Evolutionary conservation across 2,888 invertebrate species (phyloP), one percentile per base, ranked within the genome.

Genomic region (Sclerodermus sp.): DNA sequence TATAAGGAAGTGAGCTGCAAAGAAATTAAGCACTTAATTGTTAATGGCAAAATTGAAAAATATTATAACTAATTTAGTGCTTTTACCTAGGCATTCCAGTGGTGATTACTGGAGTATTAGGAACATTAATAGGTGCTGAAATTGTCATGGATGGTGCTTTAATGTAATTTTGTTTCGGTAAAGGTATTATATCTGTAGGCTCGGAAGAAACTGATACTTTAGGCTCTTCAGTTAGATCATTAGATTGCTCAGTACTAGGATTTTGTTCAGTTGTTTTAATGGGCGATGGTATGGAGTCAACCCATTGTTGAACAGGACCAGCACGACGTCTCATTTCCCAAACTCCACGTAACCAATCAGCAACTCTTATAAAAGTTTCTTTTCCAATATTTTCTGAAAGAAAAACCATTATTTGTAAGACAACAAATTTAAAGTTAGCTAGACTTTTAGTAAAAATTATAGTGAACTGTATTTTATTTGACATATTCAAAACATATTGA

Each of bases 231-330:
- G 31, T 40, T 1, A 42, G 37, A 9, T 48, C 38, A 38, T 34
- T 34, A 34, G 45, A 54, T 42, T 53, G 57, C n/a, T 57, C 52
- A 4, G n/a, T 12, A n/a, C 10, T 13, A 3, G 4, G 34, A 34
- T 8, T 12, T 8, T 4, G 4, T 8, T 8, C 13, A 14, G 54
- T 46, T 13, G 68, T 55, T 32, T 65, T 69, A 14, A 65, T 64
- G 23, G 76, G 70, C 9, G 67, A 76, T 29, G 88, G 87, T 58
- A 88, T 76, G 6, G 87, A 87, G 68, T 89, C 87, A 57, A 89
- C 82, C 89, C 89, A 90, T 79, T 88, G 87, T 71, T 90, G 88
- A 45, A 90, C 86, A 23, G 82, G 82, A 51, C 81, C 79, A 42
- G 87, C 84, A 58, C 86, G 85, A 49, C 85, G 84, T 64, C 84